Base-by-base conservation (phyloP, 2,888 invertebrate genomes). In the Troides oblongomaculatus region DNA sequence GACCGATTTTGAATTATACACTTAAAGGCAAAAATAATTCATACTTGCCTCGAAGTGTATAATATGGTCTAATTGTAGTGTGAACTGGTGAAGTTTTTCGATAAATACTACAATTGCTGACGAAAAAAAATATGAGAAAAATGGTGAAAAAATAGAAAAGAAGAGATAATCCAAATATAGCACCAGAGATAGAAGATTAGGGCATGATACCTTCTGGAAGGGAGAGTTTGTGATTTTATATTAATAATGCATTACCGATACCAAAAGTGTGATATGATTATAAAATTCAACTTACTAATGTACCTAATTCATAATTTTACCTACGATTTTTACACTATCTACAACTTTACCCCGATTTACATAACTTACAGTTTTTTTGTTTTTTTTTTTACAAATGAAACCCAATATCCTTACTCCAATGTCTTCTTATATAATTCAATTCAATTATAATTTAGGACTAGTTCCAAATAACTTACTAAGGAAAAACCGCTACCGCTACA, bases 381-480 rank as follows among this genome's bases (percentile, higher is more conserved):
- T 77, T 72, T 78, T 70, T 71, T 77, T 78, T 81, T 79, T 80
- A 84, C 80, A 83, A 81, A 21, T 10, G 80, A 84, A 77, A 76
- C 72, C 70, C 75, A 75, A 75, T 66, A 68, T 71, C 71, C 23
- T 71, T 72, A 71, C 69, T 72, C 62, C 72, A 73, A 39, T 39
- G 39, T 39, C 70, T 73, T 75, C 76, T 74, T 76, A 76, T 79
- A 78, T 75, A 76, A 74, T 77, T 77, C 76, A 78, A 78, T 76
- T 84, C 83, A 84, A 86, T 86, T 83, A 83, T 83, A 71, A 71
- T 87, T 88, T 86, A 89, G 86, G 92, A 92, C 92, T 92, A 92
- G 92, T 82, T 90, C 84, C 86, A 87, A 88, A 86, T 86, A 88
- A 90, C 86, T 89, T 90, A 90, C 89, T 90, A 91, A 87, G 88